A percentile compares a stretch with the other conserved stretches of the same genome.
Evolutionary conservation across 2,888 invertebrate species (phyloP).

Genomic region (Crocallis elinguaria): DNA sequence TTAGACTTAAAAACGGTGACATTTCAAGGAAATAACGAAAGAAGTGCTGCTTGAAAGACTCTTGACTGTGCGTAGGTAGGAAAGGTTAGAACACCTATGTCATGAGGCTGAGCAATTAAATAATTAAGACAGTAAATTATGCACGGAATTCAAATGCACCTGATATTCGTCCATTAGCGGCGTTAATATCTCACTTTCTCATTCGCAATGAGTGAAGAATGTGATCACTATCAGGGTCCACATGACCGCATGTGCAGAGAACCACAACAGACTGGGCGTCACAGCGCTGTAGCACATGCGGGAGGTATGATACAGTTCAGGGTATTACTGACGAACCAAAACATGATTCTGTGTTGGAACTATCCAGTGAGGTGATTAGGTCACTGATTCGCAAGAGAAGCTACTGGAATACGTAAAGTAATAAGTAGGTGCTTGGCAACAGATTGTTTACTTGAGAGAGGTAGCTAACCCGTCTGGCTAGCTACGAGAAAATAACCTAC

Average conservation of each 20-base stretch:
- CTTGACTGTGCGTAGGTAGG: no score
- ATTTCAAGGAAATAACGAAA: no score
- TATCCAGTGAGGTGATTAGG: background rate
- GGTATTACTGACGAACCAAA: background rate
- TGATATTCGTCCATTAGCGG: conserved; percentile 73
- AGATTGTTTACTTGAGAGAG: no score
- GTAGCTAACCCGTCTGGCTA: no score
- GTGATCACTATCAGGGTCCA: conserved; percentile 45
- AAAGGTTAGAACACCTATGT: no score
- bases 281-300: conserved; percentile 17
- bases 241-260: conserved; percentile 20
- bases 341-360: background rate
- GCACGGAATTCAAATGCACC: conserved; percentile 52
- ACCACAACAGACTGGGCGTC: conserved; percentile 30
- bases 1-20: no score
- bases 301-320: background rate
- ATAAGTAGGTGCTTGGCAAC: no score
- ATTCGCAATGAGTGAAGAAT: conserved; percentile 49
- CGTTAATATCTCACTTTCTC: conserved; percentile 63
- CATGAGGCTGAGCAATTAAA: conserved; percentile 7
- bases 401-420: no score
- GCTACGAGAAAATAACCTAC: no score
- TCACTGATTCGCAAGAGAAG: no score
- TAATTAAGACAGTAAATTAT: conserved; percentile 25
- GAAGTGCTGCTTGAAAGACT: no score